Evolutionary conservation across 2,113 vertebrate genomes (phyloP), one percentile per base, ranked within the genome.

Genomic region (Cricetomys ansorgei): DNA sequence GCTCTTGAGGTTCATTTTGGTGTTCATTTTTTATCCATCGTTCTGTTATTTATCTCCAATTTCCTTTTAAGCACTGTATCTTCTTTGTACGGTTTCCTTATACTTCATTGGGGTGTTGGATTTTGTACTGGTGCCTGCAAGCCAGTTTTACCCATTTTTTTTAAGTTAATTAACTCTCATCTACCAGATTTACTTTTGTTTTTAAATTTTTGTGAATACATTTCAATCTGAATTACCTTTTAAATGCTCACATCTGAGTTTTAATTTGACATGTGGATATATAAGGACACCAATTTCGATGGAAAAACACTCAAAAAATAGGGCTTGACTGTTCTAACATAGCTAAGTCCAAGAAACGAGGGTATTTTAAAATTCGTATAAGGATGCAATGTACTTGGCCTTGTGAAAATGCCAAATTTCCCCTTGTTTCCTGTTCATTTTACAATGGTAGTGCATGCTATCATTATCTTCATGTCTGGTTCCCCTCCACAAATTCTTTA

Each of bases 171-270:
- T 57, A 5, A 81, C 19, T 76, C 5, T 53, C 67, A 72, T 50
- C 65, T 48, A 73, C 75, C 15, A 65, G 4, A 37, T 72, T 69
- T 84, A 0, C 21, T 50, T 92, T 62, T 27, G 11, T 2, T 15
- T 86, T 81, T 77, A 88, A 5, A 93, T 3, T 88, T 83, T 89
- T 90, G 37, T 13, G 53, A 34, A 13, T 55, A 31, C 13, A n/a
- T 84, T 80, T 93, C 25, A 59, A 31, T 84, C 76, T 69, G 16
- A 95, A 88, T 89, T 81, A 59, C 77, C 21, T 64, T 91, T 2
- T 59, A 84, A 85, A 80, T 83, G 84, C 64, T 94, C 89, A 34
- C 3, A 65, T 13, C 59, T 85, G 43, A 93, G 34, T 69, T 95
- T 31, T 67, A 45, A 86, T 79, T 83, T 89, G 59, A 83, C 3